Base-by-base conservation (phyloP, 2,113 vertebrate species). In the Trochalopteron elliotii region DNA sequence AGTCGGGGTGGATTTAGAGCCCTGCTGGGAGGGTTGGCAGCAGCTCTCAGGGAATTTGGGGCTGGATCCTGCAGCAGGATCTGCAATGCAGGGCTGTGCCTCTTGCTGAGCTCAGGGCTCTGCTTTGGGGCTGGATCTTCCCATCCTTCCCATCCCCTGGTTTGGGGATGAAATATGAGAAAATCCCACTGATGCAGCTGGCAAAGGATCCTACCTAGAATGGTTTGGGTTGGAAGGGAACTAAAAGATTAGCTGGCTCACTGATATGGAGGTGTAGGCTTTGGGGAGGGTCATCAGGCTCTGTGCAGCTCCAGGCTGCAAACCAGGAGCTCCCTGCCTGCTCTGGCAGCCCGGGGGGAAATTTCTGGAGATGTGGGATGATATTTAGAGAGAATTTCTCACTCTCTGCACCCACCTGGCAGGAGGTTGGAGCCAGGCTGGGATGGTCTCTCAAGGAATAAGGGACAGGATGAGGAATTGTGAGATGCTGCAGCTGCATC, bases 81-180 rank as follows among this genome's bases (percentile, higher is more conserved):
- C 90, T 1, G 87, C 92, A 89, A 21, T 82, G 92, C 31, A 0
- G 93, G 89, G 52, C 85, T 87, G 65, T 0, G 1, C 63, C 44
- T 49, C 42, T 30, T 0, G 0, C 44, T 2, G 0, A 0, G 30
- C 74, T 52, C 2, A 1, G 13, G 25, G 25, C 31, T 78, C 63
- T 12, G 53, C 71, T 49, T 65, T 5, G 72, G 76, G 72, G 10
- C 27, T 22, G 53, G 12, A 9, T 7, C 75, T 72, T 37, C 40
- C 28, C 37, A 0, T 13, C 47, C 47, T 47, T 45, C 44, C 44
- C 44, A 19, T 20, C 21, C 15, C n/a, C 21, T 13, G 7, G 5
- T 10, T 39, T 50, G 28, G 74, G 78, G 45, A 8, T 16, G 52
- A 28, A 79, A 68, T 0, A 0, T 1, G 25, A 39, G 83, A 2